Evolutionary conservation across 2,113 vertebrate genomes (phyloP), one percentile per base, ranked within the genome.

Genomic region (Calidris pugnax): DNA sequence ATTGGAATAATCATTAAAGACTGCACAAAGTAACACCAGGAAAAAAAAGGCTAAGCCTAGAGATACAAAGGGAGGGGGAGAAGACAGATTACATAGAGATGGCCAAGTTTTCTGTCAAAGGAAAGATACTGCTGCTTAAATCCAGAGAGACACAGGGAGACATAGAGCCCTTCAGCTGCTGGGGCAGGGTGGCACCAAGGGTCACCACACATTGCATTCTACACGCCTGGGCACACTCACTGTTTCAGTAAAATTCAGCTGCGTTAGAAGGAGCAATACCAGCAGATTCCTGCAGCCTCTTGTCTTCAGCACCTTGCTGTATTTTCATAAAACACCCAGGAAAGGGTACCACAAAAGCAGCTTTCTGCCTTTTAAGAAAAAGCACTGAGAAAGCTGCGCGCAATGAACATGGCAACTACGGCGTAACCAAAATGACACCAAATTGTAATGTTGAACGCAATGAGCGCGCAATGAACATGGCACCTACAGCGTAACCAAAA

Each of bases 31-130:
- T 18, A 69, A n/a, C 10, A 81, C 20, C n/a, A 28, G 14, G 33
- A 74, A 57, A 82, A 79, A 43, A 41, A 4, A 23, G 24, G 18
- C 7, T 35, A 63, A 41, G n/a, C 28, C 51, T 64, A 32, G 28
- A 67, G 14, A 59, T 33, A 7, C 0, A 32, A 39, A 30, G 12
- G 27, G 7, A 3, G 2, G 26, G 8, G 16, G 16, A 10, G 20
- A 8, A 48, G 26, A 35, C 32, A 80, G 41, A 19, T 30, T 23
- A 48, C 21, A 37, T 0, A 32, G 41, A 63, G 22, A 39, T 15
- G 32, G 43, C 14, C 27, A 77, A 18, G 14, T 48, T 39, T 67
- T 66, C 64, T 50, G 41, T 43, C 33, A 85, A 51, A 73, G n/a
- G 43, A 66, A 73, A 87, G 68, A 62, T 4, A 45, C 7, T 4